Evolutionary conservation across 1,140 invertebrate genomes (phyloP).

Genomic region (Diorhabda elongata): DNA sequence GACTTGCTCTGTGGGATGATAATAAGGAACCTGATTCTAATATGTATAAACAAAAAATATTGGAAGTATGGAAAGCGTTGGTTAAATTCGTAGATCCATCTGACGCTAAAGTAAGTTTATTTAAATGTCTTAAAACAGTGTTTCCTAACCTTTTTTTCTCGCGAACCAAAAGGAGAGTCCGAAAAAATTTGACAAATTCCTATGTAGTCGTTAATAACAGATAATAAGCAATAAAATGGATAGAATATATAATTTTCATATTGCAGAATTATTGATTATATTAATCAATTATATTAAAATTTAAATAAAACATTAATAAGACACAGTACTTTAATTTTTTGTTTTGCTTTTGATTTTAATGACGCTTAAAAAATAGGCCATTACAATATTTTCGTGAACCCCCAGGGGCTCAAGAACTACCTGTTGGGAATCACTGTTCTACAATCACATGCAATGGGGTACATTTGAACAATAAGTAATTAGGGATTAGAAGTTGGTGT

Average conservation of each 20-base stretch:
- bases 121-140: neutral
- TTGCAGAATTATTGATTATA: no score
- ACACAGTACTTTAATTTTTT: no score
- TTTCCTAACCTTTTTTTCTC: no score
- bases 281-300: no score
- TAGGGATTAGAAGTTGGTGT: neutral
- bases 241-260: no score
- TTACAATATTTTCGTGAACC: neutral
- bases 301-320: no score
- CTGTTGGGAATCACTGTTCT: no score
- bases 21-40: conserved; percentile 58
- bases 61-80: conserved; percentile 60
- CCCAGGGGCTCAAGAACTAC: neutral
- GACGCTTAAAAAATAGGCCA: neutral
- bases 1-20: conserved; percentile 53
- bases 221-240: no score
- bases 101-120: conserved; percentile 65
- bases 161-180: no score
- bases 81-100: conserved; percentile 73
- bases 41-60: neutral
- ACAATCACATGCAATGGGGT: neutral
- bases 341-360: no score
- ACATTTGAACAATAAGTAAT: neutral
- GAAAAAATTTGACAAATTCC: no score
- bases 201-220: no score